Conservation (phyloP, 2,888 invertebrate species). For the Zele albiditarsus region DNA sequence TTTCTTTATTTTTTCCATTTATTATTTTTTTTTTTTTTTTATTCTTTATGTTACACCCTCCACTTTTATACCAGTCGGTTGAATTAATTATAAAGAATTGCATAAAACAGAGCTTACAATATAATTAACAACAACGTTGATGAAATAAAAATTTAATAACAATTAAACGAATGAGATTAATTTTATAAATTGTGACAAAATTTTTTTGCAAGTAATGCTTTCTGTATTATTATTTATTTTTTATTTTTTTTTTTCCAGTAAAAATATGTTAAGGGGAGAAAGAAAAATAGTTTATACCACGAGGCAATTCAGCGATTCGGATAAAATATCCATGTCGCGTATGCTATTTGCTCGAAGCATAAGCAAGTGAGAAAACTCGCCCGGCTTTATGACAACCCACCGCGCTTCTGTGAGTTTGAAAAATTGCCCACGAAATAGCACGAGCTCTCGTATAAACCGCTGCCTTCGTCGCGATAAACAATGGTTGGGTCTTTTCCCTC, state of each 20-base stretch:
- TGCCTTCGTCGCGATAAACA: conserved; percentile 49
- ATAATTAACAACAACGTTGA: conserved; percentile 17
- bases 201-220: background rate
- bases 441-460: conserved; percentile 54
- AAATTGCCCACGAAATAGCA: conserved; percentile 58
- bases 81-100: conserved; percentile 21
- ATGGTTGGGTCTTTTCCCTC: conserved; percentile 44
- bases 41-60: conserved; percentile 10
- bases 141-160: conserved; percentile 6
- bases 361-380: conserved; percentile 53
- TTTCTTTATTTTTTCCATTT: background rate
- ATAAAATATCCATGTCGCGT: conserved; percentile 56
- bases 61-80: conserved; percentile 22
- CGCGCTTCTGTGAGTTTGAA: conserved; percentile 52
- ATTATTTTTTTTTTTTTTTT: background rate
- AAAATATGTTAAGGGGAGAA: conserved; percentile 8
- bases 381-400: conserved; percentile 55
- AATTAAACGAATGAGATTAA: conserved; percentile 12
- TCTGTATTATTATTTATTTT: background rate
- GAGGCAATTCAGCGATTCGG: conserved; percentile 42
- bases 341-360: conserved; percentile 52
- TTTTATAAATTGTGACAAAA: background rate
- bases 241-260: background rate
- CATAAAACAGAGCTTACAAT: background rate
- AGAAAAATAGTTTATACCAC: conserved; percentile 33